These are phyloP conservation scores for Hystrix brachyura DNA, from an alignment of 2,113 vertebrate species.

Conservation along the genomic window DNA sequence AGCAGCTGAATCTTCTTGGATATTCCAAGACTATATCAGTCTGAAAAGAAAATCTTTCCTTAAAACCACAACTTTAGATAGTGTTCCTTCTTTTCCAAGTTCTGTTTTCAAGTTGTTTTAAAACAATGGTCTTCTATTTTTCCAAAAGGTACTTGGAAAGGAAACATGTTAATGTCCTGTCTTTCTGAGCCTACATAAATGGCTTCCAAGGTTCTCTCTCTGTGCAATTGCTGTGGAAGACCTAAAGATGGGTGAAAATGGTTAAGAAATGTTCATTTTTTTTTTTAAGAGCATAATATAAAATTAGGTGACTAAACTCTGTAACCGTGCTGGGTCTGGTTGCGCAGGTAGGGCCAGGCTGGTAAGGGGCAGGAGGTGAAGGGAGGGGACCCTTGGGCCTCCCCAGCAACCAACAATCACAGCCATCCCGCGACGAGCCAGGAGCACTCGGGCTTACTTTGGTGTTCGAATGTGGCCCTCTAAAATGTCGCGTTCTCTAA, in stretches of 20 bases:
- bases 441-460: neutral
- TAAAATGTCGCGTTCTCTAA: neutral
- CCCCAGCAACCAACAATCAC: neutral
- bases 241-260: neutral
- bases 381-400: too few species aligned
- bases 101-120: constrained; percentile 53
- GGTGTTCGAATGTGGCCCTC: neutral
- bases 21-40: neutral
- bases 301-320: neutral
- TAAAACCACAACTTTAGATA: neutral
- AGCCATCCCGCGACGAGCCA: neutral
- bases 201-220: neutral
- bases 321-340: fast-evolving
- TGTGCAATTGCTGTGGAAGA: neutral
- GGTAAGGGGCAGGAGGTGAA: too few species aligned
- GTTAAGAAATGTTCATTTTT: neutral
- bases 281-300: neutral
- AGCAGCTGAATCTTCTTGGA: neutral
- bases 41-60: neutral
- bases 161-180: constrained; percentile 60
- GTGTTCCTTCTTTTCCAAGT: neutral
- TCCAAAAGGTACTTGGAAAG: constrained; percentile 60
- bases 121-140: constrained; percentile 65
- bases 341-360: too few species aligned
- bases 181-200: neutral